Evolutionary conservation across 2,113 vertebrate species (phyloP), one percentile per base, ranked within the genome.

Genomic region (Mustela nigripes): DNA sequence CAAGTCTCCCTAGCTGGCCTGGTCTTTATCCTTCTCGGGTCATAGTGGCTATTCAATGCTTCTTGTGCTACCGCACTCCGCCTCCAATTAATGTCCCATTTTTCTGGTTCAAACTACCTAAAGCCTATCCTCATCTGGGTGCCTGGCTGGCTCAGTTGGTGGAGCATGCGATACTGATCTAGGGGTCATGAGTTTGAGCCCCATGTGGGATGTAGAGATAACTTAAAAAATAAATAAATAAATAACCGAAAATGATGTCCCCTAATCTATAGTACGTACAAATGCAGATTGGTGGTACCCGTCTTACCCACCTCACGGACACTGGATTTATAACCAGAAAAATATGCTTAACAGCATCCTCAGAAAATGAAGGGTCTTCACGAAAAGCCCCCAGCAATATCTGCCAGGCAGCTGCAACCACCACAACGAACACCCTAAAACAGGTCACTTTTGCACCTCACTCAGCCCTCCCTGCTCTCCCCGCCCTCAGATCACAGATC

Each of bases 401-500:
- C 53, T 56, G 22, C 33, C 22, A 24, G 58, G 19, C 0, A 58
- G 83, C 1, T 6, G 19, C 60, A 53, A 22, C 33, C 7, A 10
- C 50, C 11, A 15, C 36, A 50, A 28, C 11, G 48, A 74, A 81
- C 7, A n/a, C 60, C 2, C 18, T 8, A 10, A 5, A 26, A 19
- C 26, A 31, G 76, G 26, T 6, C 18, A n/a, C 58, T 31, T 18
- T 1, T 36, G 26, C 21, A 14, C 4, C 10, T 78, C 16, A 0
- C 36, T 21, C 14, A 7, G 11, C 31, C 60, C 67, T 31, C 48
- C 67, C 10, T 9, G 39, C 11, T 33, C 63, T 21, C 89, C 33
- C 31, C 0, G 4, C 24, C 56, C 36, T 86, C 0, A 9, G 91
- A 45, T 58, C 79, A 36, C 0, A 24, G 3, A 11, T 8, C 9